Percentiles rank a stretch among this genome's conserved stretches.
These are phyloP conservation scores for Cyclophora albipunctata DNA, from an alignment of 2,888 invertebrate genomes.

Conservation along the genomic window DNA sequence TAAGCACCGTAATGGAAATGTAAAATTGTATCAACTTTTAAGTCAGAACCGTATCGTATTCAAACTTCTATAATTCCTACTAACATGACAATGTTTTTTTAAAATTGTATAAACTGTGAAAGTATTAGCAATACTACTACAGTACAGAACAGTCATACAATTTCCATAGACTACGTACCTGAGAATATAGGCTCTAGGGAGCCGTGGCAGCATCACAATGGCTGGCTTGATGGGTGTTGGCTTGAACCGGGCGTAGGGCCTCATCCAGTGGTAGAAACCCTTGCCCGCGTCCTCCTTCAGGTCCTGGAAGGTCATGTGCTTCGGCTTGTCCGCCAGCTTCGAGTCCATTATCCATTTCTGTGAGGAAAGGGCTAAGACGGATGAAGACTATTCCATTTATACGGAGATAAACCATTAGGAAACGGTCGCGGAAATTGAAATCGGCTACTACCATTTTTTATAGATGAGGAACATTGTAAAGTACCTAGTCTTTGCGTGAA, in stretches of 20 bases:
- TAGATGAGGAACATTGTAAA: too few species aligned
- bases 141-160: too few species aligned
- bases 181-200: constrained; percentile 53
- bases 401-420: background rate
- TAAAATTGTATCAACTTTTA: too few species aligned
- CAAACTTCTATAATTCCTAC: too few species aligned
- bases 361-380: background rate
- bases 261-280: constrained; percentile 69
- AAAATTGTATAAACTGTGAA: too few species aligned
- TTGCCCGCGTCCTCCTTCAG: constrained; percentile 49
- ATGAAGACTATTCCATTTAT: too few species aligned
- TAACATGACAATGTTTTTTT: too few species aligned
- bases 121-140: too few species aligned
- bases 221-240: constrained; percentile 42
- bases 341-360: constrained; percentile 69
- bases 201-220: constrained; percentile 40
- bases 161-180: constrained; percentile 30
- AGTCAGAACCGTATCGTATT: too few species aligned
- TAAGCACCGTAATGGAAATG: too few species aligned
- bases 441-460: background rate
- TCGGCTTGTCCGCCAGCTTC: constrained; percentile 45
- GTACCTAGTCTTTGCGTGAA: too few species aligned
- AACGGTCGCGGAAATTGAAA: background rate
- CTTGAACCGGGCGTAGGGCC: constrained; percentile 51
- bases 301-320: constrained; percentile 48